These are phyloP conservation scores for Argyra leucocephala DNA, from an alignment of 2,888 invertebrate genomes.

Conservation along the genomic window DNA sequence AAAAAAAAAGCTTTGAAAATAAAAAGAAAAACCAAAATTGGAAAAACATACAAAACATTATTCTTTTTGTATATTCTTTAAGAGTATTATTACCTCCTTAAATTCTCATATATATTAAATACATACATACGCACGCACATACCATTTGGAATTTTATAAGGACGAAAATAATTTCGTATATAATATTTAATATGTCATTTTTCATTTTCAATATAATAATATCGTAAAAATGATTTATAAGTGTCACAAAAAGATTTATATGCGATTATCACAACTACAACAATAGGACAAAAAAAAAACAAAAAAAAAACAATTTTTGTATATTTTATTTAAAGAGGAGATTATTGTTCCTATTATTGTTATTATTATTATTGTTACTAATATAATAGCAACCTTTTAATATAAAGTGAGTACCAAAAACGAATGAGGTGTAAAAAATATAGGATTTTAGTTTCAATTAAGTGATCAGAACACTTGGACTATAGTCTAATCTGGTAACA, in stretches of 20 bases:
- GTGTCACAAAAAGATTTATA: constrained; percentile 1
- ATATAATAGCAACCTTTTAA: too few relatives aligned
- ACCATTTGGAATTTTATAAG: neutral
- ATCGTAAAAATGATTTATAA: constrained; percentile 4
- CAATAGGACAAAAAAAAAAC: neutral
- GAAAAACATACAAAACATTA: neutral
- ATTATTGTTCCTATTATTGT: too few relatives aligned
- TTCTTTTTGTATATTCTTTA: neutral
- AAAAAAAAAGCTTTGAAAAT: neutral
- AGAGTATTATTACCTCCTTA: neutral
- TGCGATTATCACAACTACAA: neutral
- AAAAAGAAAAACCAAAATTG: too few relatives aligned
- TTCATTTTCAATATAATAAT: constrained; percentile 2
- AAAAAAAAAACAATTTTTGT: neutral
- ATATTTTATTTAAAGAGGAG: too few relatives aligned
- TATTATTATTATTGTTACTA: too few relatives aligned
- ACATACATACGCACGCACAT: too few relatives aligned
- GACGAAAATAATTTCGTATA: neutral
- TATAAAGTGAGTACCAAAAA: too few relatives aligned
- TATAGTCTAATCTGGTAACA: too few relatives aligned
- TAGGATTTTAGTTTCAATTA: too few relatives aligned
- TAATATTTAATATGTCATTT: constrained; percentile 6
- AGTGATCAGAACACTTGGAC: too few relatives aligned
- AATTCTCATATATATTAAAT: neutral
- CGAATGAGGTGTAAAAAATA: too few relatives aligned